phyloP scores from a whole-genome alignment of 2,797 vertebrate genomes.

The Prunella strophiata region DNA sequence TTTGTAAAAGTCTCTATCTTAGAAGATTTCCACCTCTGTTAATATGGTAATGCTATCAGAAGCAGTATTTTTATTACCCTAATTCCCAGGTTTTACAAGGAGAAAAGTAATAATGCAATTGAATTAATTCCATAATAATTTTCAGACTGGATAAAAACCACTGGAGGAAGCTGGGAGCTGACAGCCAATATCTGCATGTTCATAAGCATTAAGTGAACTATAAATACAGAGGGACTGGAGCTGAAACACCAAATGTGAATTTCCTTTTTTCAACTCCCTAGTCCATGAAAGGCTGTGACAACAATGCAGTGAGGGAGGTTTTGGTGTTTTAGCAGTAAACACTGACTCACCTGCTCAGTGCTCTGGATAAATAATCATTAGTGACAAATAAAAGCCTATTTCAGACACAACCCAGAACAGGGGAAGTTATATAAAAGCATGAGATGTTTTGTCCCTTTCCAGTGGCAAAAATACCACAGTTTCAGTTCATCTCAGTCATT shows the following conservation, averaged over 20 bases:
- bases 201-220: not conserved
- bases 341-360: not conserved
- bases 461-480: not conserved
- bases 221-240: not conserved
- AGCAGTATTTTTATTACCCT: slow-evolving; percentile 3
- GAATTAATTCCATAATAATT: not conserved
- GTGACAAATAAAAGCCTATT: not conserved
- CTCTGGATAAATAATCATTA: not conserved
- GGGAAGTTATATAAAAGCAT: not conserved
- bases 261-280: not conserved
- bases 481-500: not conserved
- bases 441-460: not conserved
- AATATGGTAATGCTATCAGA: not conserved
- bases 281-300: not conserved
- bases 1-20: not conserved
- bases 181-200: not conserved
- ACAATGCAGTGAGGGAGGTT: not conserved
- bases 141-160: not conserved
- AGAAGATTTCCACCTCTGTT: not conserved
- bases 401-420: not conserved
- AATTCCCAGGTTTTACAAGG: not conserved
- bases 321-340: not conserved
- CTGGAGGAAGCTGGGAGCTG: slow-evolving; percentile 1
- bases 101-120: not conserved
- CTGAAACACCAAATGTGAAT: not conserved